These are phyloP conservation scores for Agonopterix arenella DNA, from an alignment of 2,888 invertebrate species.

Conservation along the genomic window DNA sequence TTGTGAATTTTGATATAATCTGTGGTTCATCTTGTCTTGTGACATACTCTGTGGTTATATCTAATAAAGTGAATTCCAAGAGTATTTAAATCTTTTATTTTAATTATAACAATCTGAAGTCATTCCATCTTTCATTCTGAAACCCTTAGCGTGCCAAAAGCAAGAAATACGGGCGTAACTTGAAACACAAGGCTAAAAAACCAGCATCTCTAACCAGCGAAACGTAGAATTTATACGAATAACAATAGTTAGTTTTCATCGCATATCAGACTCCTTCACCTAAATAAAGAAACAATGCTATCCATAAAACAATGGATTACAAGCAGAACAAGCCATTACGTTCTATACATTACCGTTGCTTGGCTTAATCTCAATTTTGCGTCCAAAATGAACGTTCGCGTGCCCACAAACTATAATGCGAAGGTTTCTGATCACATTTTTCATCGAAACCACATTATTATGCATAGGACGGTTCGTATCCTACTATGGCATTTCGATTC, in stretches of 20 bases:
- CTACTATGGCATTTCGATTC: no score
- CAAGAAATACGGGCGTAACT: no score
- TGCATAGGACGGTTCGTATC: constrained; percentile 24
- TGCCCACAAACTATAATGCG: constrained; percentile 10
- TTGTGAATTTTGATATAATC: no score
- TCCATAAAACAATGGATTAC: constrained; percentile 3
- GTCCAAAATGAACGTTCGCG: constrained; percentile 12
- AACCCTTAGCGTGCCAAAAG: no score
- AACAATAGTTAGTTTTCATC: constrained; percentile 2
- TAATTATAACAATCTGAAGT: no score
- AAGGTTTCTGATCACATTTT: constrained; percentile 19
- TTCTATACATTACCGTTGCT: constrained; percentile 5
- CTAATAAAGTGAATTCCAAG: no score
- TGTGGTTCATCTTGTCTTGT: no score
- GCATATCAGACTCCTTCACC: constrained; percentile 7
- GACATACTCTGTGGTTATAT: no score
- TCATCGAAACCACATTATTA: constrained; percentile 34
- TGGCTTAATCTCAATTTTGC: constrained; percentile 8
- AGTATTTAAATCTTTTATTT: no score
- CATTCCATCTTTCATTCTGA: no score
- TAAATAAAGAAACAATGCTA: constrained; percentile 9
- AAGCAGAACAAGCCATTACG: constrained; percentile 1
- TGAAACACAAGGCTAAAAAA: no score
- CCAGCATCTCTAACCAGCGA: no score
- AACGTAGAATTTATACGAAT: neutral